Conservation (phyloP, 2,797 vertebrate species). For the Clamator glandarius region DNA sequence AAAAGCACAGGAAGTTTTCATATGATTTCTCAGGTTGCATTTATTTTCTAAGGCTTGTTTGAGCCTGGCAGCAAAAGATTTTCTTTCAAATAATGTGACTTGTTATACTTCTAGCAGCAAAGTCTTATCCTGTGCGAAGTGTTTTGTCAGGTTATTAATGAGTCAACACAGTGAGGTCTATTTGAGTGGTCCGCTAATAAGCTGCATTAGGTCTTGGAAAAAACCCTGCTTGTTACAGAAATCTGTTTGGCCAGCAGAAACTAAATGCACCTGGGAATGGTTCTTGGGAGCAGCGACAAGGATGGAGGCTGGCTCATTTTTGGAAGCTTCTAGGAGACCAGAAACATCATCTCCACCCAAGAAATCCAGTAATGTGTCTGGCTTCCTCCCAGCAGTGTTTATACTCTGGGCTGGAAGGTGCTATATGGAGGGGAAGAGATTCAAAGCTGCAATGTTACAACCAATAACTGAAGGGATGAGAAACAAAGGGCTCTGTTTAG, state of each 20-base stretch:
- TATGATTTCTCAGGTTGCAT: neutral
- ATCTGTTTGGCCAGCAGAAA: neutral
- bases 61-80: neutral
- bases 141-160: neutral
- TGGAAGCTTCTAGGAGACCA: neutral
- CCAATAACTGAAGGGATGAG: neutral
- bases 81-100: neutral
- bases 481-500: too few relatives aligned
- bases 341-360: neutral
- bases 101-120: neutral
- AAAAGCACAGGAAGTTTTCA: neutral
- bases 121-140: neutral
- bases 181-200: neutral
- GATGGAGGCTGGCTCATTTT: neutral
- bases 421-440: neutral
- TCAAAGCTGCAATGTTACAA: too few relatives aligned
- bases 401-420: neutral
- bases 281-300: neutral
- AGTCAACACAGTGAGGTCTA: rapidly evolving
- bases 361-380: neutral
- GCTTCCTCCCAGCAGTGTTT: neutral
- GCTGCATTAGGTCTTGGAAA: neutral
- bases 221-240: neutral
- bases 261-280: neutral
- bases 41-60: neutral